Evolutionary conservation across 2,797 vertebrate genomes (phyloP), one percentile per base, ranked within the genome.

Genomic region (Micropoecilia bifurca): DNA sequence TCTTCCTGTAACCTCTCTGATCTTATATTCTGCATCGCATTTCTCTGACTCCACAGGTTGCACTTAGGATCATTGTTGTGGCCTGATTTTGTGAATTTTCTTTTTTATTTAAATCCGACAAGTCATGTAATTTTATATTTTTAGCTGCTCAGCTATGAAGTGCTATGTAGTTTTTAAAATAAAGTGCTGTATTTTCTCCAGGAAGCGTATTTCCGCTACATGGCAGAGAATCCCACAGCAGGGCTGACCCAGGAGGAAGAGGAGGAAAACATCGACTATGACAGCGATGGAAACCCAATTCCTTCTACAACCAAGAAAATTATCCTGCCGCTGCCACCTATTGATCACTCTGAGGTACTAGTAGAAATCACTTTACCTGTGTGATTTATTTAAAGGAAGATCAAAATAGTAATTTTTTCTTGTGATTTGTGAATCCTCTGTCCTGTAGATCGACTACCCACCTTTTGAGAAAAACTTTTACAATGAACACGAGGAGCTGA

Each of bases 181-280:
- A 16, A 76, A 36, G 45, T n/a, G 48, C 75, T 95, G 72, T 85
- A 87, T 87, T 95, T 94, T 95, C 95, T 97, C 95, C 97, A 99
- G 98, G 99, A 99, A 96, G 98, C 99, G 75, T 99, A 99, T 91
- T 99, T 99, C 91, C 97, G 98, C 82, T 99, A 98, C 94, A 99
- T 99, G 99, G 98, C 98, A 71, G 99, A 99, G 95, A 99, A 99
- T 91, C 99, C 99, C 86, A 99, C 97, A 73, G 98, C 98, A 48
- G 98, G 99, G 43, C 96, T 99, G 90, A 96, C 96, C 81, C 97
- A 90, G 69, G 98, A 99, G 78, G 99, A 99, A 45, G 98, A 99
- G 10, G 99, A 99, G 20, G 99, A 99, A 87, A 97, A 97, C 82
- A 90, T 99, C 82, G 98, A 99, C 45, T 99, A 99, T 75, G 99